These are phyloP conservation scores for Thamnophis sirtalis DNA, from an alignment of 2,113 vertebrate species.

Conservation along the genomic window DNA sequence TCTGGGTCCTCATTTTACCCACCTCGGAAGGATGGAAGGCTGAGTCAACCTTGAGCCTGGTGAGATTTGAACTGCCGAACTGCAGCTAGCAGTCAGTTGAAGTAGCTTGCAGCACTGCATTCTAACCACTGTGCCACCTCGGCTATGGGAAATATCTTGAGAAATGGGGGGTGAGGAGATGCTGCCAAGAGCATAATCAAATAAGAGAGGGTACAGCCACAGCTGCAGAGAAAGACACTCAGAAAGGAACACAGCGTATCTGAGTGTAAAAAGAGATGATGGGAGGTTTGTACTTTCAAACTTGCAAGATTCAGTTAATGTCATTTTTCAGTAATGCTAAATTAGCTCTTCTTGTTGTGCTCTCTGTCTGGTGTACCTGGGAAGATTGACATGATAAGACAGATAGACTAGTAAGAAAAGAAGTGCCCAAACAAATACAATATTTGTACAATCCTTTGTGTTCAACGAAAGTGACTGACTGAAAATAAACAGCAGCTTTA, in stretches of 20 bases:
- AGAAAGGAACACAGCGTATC: not conserved
- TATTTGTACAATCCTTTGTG: not conserved
- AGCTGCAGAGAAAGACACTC: not conserved
- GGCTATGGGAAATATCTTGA: not conserved
- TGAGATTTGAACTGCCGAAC: too few relatives aligned
- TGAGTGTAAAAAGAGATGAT: not conserved
- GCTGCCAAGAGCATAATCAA: not conserved
- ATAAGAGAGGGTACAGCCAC: not conserved
- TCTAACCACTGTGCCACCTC: too few relatives aligned
- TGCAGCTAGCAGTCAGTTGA: too few relatives aligned
- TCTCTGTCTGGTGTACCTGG: not conserved
- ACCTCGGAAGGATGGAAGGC: too few relatives aligned
- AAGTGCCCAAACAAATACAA: not conserved
- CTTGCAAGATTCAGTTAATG: not conserved
- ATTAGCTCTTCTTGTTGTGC: not conserved
- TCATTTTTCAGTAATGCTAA: not conserved
- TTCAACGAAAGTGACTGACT: not conserved
- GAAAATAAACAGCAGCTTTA: not conserved
- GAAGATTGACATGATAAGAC: not conserved
- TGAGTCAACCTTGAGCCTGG: too few relatives aligned
- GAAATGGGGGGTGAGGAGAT: not conserved
- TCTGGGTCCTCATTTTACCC: too few relatives aligned
- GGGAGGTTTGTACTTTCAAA: not conserved
- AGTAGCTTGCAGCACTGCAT: too few relatives aligned
- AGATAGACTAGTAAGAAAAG: not conserved